These are phyloP conservation scores for Aplochiton taeniatus DNA, from an alignment of 2,797 vertebrate species.

Conservation along the genomic window DNA sequence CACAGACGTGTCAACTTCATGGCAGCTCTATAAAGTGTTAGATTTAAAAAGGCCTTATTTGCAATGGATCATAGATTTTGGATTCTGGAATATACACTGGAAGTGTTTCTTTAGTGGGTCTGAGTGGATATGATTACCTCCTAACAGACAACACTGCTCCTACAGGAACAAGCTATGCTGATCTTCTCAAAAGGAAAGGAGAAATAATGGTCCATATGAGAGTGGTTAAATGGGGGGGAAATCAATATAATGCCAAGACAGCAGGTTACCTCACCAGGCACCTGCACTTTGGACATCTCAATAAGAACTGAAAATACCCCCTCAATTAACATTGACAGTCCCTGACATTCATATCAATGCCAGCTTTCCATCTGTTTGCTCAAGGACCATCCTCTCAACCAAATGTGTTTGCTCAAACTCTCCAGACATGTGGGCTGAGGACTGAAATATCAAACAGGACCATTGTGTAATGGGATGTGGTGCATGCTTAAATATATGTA, in stretches of 20 bases:
- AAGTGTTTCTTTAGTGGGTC: too few relatives aligned
- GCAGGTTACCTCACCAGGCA: slow-evolving; percentile 14
- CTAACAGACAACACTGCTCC: too few relatives aligned
- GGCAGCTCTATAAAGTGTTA: too few relatives aligned
- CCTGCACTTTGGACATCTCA: slow-evolving; percentile 36
- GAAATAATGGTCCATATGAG: too few relatives aligned
- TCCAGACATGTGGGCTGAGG: slow-evolving; percentile 67
- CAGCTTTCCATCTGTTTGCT: slow-evolving; percentile 58
- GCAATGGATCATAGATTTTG: too few relatives aligned
- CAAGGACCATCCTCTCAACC: slow-evolving; percentile 64
- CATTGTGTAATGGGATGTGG: slow-evolving; percentile 56
- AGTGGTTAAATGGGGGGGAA: too few relatives aligned
- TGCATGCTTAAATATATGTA: not conserved
- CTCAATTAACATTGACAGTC: slow-evolving; percentile 53
- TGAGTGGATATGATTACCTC: too few relatives aligned
- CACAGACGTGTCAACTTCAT: too few relatives aligned
- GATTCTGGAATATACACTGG: too few relatives aligned
- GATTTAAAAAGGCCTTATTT: too few relatives aligned
- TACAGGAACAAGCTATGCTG: too few relatives aligned
- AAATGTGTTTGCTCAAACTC: slow-evolving; percentile 71
- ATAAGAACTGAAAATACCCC: slow-evolving; percentile 42
- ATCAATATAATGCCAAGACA: slow-evolving; percentile 4
- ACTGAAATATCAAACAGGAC: slow-evolving; percentile 72
- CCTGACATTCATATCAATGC: slow-evolving; percentile 54
- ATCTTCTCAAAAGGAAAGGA: too few relatives aligned